These are phyloP conservation scores for Artibeus lituratus DNA, from an alignment of 2,797 vertebrate genomes.

Conservation along the genomic window DNA sequence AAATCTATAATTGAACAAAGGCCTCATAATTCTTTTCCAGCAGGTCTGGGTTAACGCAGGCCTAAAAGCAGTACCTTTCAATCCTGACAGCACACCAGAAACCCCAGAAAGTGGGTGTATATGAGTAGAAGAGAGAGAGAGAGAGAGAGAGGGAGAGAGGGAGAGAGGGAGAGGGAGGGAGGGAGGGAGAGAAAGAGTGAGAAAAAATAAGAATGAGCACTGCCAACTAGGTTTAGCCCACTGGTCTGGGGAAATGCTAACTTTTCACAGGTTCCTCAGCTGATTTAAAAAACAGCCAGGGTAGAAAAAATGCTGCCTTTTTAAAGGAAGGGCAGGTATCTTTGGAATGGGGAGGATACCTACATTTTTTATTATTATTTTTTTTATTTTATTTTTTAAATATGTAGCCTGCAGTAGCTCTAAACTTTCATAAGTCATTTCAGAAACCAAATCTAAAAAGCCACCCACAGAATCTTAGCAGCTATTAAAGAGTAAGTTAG, in stretches of 20 bases:
- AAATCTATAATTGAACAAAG: background rate
- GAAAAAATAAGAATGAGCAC: background rate
- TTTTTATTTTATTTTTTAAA: background rate
- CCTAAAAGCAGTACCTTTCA: background rate
- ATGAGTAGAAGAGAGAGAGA: background rate
- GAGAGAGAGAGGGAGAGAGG: too few species aligned
- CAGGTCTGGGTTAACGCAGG: background rate
- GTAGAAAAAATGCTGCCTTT: background rate
- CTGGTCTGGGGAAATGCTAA: background rate
- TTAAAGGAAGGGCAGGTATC: background rate
- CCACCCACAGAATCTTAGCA: background rate
- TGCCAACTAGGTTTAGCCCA: too few species aligned
- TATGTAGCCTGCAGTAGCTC: background rate
- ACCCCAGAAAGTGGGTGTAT: background rate
- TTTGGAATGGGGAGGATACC: background rate
- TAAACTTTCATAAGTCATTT: background rate
- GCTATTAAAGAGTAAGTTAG: background rate
- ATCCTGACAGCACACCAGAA: background rate
- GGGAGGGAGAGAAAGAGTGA: too few species aligned
- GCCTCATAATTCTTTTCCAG: background rate
- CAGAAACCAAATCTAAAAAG: background rate
- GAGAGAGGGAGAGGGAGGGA: too few species aligned
- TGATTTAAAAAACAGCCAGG: background rate
- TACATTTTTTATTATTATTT: background rate
- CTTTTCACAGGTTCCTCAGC: background rate